These are phyloP conservation scores for Melipona quadrifasciata DNA, from an alignment of 1,140 invertebrate species.

Conservation along the genomic window DNA sequence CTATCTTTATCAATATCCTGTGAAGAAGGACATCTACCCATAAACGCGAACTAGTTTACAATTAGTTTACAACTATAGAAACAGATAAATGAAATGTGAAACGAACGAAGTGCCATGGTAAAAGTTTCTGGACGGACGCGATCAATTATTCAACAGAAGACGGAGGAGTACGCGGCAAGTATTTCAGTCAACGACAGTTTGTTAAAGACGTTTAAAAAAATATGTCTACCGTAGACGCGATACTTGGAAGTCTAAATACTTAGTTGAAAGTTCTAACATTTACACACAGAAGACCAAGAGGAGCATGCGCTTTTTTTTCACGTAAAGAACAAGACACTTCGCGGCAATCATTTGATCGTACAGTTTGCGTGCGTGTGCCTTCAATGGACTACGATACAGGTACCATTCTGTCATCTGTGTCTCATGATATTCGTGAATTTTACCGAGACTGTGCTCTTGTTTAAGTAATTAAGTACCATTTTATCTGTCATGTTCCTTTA, in stretches of 20 bases:
- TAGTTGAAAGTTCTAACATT: not conserved
- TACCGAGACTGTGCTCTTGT: too few species aligned
- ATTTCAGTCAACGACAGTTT: not conserved
- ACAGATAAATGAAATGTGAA: not conserved
- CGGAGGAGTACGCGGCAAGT: not conserved
- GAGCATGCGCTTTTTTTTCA: conserved; percentile 9
- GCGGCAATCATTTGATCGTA: not conserved
- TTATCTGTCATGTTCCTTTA: too few species aligned
- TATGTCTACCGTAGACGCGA: not conserved
- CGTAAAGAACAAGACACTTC: conserved; percentile 2
- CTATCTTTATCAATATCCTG: not conserved
- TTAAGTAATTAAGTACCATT: too few species aligned
- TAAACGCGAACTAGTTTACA: not conserved
- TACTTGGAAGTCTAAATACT: not conserved
- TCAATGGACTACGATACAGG: conserved; percentile 30
- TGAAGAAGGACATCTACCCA: not conserved
- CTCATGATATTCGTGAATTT: not conserved
- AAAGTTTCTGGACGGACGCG: not conserved
- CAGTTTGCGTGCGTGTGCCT: not conserved
- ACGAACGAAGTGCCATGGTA: not conserved
- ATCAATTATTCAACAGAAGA: conserved; percentile 11
- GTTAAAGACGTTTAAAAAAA: not conserved
- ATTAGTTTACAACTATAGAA: not conserved
- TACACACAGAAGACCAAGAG: not conserved
- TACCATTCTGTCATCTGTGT: too few species aligned